phyloP scores from a whole-genome alignment of 2,888 invertebrate genomes.

The Eupithecia vulgata region DNA sequence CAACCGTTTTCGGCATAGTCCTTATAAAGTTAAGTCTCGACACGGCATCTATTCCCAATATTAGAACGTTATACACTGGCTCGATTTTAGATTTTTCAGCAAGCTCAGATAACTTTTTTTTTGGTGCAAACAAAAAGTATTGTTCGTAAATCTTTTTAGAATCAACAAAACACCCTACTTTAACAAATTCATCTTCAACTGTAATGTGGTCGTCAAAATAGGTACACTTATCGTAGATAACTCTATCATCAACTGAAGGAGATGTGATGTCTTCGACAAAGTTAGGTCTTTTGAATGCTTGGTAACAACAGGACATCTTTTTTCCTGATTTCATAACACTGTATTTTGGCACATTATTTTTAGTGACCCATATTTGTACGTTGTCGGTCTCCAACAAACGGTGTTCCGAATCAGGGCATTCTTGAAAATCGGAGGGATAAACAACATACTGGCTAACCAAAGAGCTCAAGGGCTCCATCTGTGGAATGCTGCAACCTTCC shows the following conservation, averaged over 20 bases:
- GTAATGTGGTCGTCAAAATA: conserved; percentile 65
- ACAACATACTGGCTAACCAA: conserved; percentile 60
- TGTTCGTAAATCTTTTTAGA: conserved; percentile 83
- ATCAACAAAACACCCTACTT: conserved; percentile 81
- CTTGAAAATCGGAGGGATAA: conserved; percentile 25
- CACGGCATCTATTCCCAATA: conserved; percentile 93
- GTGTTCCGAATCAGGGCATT: conserved; percentile 31
- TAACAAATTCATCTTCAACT: conserved; percentile 85
- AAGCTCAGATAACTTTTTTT: conserved; percentile 50
- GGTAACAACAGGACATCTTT: conserved; percentile 83
- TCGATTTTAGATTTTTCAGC: conserved; percentile 32
- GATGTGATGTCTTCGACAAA: conserved; percentile 37
- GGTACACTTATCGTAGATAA: conserved; percentile 71
- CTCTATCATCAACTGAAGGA: conserved; percentile 60
- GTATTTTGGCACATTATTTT: conserved; percentile 72
- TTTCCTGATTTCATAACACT: conserved; percentile 62
- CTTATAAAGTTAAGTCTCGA: conserved; percentile 93
- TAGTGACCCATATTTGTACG: conserved; percentile 79
- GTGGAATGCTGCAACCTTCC: conserved; percentile 85
- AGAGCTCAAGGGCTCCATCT: conserved; percentile 82
- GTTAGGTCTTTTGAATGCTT: conserved; percentile 61
- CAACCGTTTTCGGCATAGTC: conserved; percentile 90
- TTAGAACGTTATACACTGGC: conserved; percentile 86
- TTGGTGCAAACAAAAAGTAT: conserved; percentile 85
- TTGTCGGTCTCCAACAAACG: conserved; percentile 79